Evolutionary conservation across 2,888 invertebrate species (phyloP).

Genomic region (Bellardia bayeri): DNA sequence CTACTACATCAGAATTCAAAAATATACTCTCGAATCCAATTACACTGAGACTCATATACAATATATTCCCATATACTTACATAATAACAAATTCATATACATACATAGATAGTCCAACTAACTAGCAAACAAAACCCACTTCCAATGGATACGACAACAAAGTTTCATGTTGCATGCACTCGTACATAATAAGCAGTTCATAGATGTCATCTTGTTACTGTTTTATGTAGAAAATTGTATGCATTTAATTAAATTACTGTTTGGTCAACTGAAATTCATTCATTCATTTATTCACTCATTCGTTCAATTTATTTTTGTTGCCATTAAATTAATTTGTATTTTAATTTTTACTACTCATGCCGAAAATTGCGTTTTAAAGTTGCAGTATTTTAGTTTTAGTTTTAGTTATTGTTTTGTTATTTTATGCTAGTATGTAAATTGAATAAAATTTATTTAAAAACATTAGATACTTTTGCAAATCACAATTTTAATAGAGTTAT

Average conservation of each 20-base stretch:
- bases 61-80: neutral
- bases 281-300: constrained; percentile 11
- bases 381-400: neutral
- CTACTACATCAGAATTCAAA: constrained; percentile 4
- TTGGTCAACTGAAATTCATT: constrained; percentile 36
- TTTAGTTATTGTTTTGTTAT: neutral
- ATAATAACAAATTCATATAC: neutral
- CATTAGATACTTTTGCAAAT: neutral
- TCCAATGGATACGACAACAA: neutral
- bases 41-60: neutral
- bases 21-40: neutral
- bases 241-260: constrained; percentile 30
- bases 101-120: neutral
- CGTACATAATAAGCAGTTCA: neutral
- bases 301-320: constrained; percentile 2
- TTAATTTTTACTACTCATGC: constrained; percentile 17
- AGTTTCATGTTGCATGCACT: neutral
- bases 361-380: constrained; percentile 11
- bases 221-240: neutral
- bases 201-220: constrained; percentile 19
- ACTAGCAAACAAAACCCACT: neutral
- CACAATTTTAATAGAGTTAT: neutral
- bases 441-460: constrained; percentile 44
- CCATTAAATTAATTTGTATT: constrained; percentile 21
- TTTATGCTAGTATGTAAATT: neutral